Evolutionary conservation across 2,888 invertebrate genomes (phyloP).

Genomic region (Euplagia quadripunctaria): DNA sequence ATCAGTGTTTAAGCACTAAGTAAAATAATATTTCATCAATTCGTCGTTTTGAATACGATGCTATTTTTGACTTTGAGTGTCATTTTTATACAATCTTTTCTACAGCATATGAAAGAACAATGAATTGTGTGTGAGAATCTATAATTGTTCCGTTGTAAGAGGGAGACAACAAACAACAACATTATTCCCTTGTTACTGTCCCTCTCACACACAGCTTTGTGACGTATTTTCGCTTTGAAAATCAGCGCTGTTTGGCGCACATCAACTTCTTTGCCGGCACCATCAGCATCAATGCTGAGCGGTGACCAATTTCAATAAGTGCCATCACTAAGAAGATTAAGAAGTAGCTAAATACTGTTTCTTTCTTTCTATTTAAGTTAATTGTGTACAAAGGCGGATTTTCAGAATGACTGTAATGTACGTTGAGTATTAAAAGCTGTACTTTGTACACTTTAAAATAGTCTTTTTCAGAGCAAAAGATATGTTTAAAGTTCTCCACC

Average conservation of each 20-base stretch:
- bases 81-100: slow-evolving; percentile 29
- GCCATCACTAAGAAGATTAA: no score
- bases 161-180: background rate
- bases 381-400: no score
- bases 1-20: background rate
- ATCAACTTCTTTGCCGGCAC: no score
- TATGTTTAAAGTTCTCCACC: background rate
- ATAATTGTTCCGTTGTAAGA: slow-evolving; percentile 43
- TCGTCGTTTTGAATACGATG: background rate
- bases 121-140: slow-evolving; percentile 49
- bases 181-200: slow-evolving; percentile 9
- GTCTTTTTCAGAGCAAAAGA: background rate
- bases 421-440: slow-evolving; percentile 1
- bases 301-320: no score
- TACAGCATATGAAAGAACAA: slow-evolving; percentile 31
- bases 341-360: no score
- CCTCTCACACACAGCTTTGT: slow-evolving; percentile 16
- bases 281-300: no score
- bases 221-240: slow-evolving; percentile 1
- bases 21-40: background rate
- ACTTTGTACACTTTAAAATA: slow-evolving; percentile 7
- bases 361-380: no score
- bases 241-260: no score
- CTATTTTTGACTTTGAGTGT: slow-evolving; percentile 1
- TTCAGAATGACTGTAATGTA: slow-evolving; percentile 10